Percentiles rank a stretch among this genome's conserved stretches.
Conservation (phyloP, 2,113 vertebrate species). For the Bubo bubo region DNA sequence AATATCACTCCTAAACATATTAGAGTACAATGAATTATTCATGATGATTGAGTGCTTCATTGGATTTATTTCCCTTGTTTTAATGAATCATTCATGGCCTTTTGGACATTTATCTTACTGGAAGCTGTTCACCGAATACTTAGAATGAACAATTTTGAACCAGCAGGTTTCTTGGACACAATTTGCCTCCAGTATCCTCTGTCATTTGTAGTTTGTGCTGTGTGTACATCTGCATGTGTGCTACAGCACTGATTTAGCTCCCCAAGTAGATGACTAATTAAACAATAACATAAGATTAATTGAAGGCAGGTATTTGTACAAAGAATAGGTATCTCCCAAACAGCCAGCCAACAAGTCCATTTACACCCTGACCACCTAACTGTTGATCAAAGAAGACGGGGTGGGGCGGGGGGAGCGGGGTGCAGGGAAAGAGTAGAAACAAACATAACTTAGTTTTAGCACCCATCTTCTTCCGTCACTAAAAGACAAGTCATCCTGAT, state of each 20-base stretch:
- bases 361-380: neutral
- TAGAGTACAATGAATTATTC: slow-evolving; percentile 12
- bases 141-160: neutral
- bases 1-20: neutral
- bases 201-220: neutral
- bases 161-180: neutral
- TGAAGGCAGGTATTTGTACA: neutral
- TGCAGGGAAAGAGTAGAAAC: neutral
- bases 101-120: neutral
- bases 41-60: neutral
- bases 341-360: neutral
- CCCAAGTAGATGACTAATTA: neutral
- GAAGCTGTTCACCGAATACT: neutral
- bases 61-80: neutral
- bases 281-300: neutral
- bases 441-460: neutral
- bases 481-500: neutral
- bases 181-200: neutral
- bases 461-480: neutral
- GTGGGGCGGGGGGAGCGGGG: too few relatives aligned
- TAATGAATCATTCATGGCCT: neutral
- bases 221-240: neutral
- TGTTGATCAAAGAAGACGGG: neutral
- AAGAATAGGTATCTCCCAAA: neutral
- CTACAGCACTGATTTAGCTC: neutral